Evolutionary conservation across 2,888 invertebrate genomes (phyloP), one percentile per base, ranked within the genome.

Genomic region (Oligia fasciuncula): DNA sequence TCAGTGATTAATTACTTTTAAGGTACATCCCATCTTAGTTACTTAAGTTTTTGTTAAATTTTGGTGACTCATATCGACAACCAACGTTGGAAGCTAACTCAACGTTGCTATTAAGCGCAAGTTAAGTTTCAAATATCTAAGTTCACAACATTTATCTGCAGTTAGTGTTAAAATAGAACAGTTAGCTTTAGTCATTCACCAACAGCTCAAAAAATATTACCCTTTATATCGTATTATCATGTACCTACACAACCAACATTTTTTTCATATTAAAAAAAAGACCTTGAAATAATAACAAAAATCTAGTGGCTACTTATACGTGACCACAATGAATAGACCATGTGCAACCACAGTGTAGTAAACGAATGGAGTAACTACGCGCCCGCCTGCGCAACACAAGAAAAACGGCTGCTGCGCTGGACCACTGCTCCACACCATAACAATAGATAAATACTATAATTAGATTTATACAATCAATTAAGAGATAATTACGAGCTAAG

Each of bases 321-420:
- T 93, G 93, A 90, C 89, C 85, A 85, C 86, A 89, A 89, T 91
- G 81, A 84, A 88, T 85, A 80, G 78, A 85, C 68, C 62, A 68
- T 62, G 57, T 78, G 43, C 19, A 14, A 60, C 46, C 66, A 76
- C 73, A 13, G 82, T 73, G 23, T 60, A 77, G 19, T 70, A 40
- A 76, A 79, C 43, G 13, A 70, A 71, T 85, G 77, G 73, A 84
- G 65, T 13, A 65, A 54, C 8, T 6, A 19, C 6, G 11, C 19
- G 6, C 13, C 35, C 17, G 8, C 14, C 1, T n/a, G 17, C 17
- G 23, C 14, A n/a, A 23, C 51, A 4, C 23, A 46, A 17, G 17
- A n/a, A 19, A 60, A 4, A 60, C n/a, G 4, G 6, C 23, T 23
- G 17, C 17, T n/a, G 35, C 63, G 6, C 29, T 29, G 4, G 29